Percentiles rank a stretch among this genome's conserved stretches.
phyloP scores from a whole-genome alignment of 2,888 invertebrate species.

The Ochropleura plecta region DNA sequence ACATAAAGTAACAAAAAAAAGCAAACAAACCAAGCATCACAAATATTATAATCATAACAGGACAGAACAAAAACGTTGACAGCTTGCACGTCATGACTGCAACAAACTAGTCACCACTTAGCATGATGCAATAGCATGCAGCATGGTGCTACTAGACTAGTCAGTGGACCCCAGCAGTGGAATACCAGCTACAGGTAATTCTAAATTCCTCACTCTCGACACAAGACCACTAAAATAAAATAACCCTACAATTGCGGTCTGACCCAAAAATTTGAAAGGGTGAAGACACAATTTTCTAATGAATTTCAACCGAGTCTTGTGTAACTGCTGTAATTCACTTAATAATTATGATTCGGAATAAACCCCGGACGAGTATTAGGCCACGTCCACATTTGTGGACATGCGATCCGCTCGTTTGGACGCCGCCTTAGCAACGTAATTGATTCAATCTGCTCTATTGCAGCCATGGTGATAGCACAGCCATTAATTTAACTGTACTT shows the following conservation, averaged over 20 bases:
- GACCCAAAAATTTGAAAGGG: constrained; percentile 53
- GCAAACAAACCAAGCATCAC: too few relatives aligned
- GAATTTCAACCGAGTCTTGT: constrained; percentile 54
- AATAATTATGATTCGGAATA: constrained; percentile 68
- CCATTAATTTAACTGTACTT: constrained; percentile 58
- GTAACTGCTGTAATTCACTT: constrained; percentile 62
- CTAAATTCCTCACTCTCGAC: too few relatives aligned
- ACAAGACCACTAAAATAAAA: constrained; percentile 4
- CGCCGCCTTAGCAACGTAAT: constrained; percentile 66
- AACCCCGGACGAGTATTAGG: constrained; percentile 62
- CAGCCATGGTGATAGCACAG: constrained; percentile 50
- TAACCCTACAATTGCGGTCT: constrained; percentile 1
- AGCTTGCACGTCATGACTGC: too few relatives aligned
- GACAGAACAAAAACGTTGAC: too few relatives aligned
- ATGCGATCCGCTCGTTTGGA: constrained; percentile 79
- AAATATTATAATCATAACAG: too few relatives aligned
- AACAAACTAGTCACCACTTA: too few relatives aligned
- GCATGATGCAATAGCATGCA: too few relatives aligned
- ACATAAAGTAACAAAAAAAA: too few relatives aligned
- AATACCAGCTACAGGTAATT: too few relatives aligned
- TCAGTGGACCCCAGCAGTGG: too few relatives aligned
- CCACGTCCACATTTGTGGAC: constrained; percentile 67
- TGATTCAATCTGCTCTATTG: constrained; percentile 68
- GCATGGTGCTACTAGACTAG: too few relatives aligned
- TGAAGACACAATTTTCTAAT: constrained; percentile 59